Evolutionary conservation across 2,888 invertebrate species (phyloP).

Genomic region (Xestia rhomboidea): DNA sequence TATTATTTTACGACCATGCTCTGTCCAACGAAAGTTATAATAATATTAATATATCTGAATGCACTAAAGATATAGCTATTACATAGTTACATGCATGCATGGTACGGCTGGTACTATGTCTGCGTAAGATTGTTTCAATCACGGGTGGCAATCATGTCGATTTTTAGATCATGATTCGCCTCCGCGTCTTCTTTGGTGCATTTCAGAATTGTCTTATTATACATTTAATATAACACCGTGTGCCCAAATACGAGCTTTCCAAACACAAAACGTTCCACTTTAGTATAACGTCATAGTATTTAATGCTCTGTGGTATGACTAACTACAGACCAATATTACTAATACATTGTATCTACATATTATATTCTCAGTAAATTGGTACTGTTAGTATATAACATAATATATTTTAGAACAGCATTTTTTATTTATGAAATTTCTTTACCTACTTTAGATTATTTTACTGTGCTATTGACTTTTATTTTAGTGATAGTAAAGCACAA

Average conservation of each 20-base stretch:
- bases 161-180: constrained; percentile 17
- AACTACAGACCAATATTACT: constrained; percentile 21
- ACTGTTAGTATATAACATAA: constrained; percentile 31
- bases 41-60: constrained; percentile 50
- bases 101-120: constrained; percentile 66
- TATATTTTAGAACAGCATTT: constrained; percentile 15
- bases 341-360: constrained; percentile 31
- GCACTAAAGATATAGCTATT: constrained; percentile 57
- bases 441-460: constrained; percentile 26
- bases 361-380: constrained; percentile 37
- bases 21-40: constrained; percentile 48
- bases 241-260: constrained; percentile 55
- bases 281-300: constrained; percentile 29
- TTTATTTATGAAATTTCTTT: constrained; percentile 43
- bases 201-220: constrained; percentile 40
- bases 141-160: constrained; percentile 10
- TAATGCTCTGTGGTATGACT: constrained; percentile 17
- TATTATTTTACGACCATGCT: constrained; percentile 57
- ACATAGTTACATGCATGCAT: constrained; percentile 32
- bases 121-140: constrained; percentile 21
- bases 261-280: constrained; percentile 42
- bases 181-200: constrained; percentile 55
- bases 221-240: constrained; percentile 37
- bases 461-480: constrained; percentile 34
- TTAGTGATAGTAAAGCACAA: constrained; percentile 66